phyloP scores from a whole-genome alignment of 2,113 vertebrate genomes.

The Chitala chitala region DNA sequence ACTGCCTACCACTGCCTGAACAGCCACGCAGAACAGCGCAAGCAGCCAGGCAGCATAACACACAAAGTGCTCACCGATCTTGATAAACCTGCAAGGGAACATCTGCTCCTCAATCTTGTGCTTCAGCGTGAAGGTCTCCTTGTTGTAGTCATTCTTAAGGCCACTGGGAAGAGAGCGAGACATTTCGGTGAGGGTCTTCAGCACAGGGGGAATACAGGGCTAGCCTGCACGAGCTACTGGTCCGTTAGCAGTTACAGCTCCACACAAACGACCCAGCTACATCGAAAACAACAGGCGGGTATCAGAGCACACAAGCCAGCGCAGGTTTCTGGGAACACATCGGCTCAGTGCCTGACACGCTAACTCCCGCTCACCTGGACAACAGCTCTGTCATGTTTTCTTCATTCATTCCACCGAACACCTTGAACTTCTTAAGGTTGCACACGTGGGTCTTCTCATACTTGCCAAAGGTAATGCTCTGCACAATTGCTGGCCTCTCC shows the following conservation, averaged over 20 bases:
- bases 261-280: no score
- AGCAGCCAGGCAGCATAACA: neutral
- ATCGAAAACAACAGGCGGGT: no score
- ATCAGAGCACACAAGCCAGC: neutral
- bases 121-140: slow-evolving; percentile 98
- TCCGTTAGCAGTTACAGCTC: neutral
- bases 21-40: neutral
- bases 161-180: slow-evolving; percentile 66
- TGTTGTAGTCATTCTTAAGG: slow-evolving; percentile 99
- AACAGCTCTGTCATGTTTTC: slow-evolving; percentile 98
- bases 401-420: slow-evolving; percentile 98
- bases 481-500: slow-evolving; percentile 92
- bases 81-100: slow-evolving; percentile 98
- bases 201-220: neutral
- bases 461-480: slow-evolving; percentile 97
- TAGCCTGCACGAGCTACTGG: neutral
- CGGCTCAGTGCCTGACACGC: neutral
- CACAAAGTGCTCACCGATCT: slow-evolving; percentile 84
- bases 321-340: neutral
- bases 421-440: slow-evolving; percentile 99
- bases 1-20: neutral
- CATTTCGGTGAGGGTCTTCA: neutral
- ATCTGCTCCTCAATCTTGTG: slow-evolving; percentile 99
- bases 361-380: slow-evolving; percentile 75
- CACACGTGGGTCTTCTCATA: slow-evolving; percentile 98